Evolutionary conservation across 2,888 invertebrate genomes (phyloP).

Genomic region (Drosophila pullipes): DNA sequence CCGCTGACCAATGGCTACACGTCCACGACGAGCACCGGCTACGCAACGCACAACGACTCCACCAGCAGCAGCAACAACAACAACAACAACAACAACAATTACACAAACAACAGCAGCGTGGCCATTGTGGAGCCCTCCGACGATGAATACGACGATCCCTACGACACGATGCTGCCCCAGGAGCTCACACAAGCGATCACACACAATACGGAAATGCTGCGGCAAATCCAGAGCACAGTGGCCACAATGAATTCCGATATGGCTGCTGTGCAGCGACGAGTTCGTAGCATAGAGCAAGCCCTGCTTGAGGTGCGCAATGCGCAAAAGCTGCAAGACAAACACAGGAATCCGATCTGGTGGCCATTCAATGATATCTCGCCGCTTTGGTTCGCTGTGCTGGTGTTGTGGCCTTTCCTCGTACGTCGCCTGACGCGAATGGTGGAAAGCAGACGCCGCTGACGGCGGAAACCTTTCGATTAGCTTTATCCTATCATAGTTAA

Average conservation of each 20-base stretch:
- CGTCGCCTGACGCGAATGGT: conserved; percentile 70
- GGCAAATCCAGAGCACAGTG: conserved; percentile 82
- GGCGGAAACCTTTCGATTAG: conserved; percentile 15
- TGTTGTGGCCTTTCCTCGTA: conserved; percentile 84
- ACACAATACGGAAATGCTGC: conserved; percentile 77
- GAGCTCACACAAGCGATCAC: conserved; percentile 78
- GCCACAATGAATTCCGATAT: conserved; percentile 84
- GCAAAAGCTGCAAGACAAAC: conserved; percentile 37
- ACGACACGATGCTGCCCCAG: conserved; percentile 87
- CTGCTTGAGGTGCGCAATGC: conserved; percentile 73
- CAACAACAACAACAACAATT: conserved; percentile 44
- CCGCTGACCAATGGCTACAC: conserved; percentile 65
- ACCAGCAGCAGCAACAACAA: conserved; percentile 39
- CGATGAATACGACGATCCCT: conserved; percentile 93
- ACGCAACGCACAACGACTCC: conserved; percentile 26
- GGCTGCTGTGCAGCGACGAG: conserved; percentile 80
- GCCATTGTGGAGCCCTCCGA: conserved; percentile 85
- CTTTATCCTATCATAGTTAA: conserved; percentile 58
- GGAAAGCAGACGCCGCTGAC: conserved; percentile 67
- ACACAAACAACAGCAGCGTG: conserved; percentile 67
- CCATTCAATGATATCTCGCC: conserved; percentile 88
- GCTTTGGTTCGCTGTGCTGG: conserved; percentile 82
- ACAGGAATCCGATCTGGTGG: conserved; percentile 86
- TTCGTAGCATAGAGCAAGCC: conserved; percentile 80
- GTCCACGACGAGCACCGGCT: conserved; percentile 38